Percentiles rank a stretch among this genome's conserved stretches.
Evolutionary conservation across 2,113 vertebrate species (phyloP).

Genomic region (Chaetops frenatus): DNA sequence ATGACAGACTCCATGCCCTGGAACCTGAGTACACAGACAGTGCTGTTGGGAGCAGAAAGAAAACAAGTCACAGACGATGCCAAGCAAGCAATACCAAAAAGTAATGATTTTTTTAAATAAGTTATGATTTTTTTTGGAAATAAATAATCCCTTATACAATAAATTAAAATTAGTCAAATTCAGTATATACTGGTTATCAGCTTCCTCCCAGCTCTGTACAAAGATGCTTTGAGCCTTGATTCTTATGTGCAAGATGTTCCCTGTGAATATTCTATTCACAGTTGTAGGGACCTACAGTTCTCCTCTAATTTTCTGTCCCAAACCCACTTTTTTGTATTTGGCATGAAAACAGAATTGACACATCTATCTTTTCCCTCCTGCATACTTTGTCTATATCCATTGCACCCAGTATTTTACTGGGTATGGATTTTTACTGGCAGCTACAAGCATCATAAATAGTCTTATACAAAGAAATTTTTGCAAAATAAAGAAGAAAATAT

Average conservation of each 20-base stretch:
- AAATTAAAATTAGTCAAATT: neutral
- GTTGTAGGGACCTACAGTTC: neutral
- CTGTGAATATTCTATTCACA: neutral
- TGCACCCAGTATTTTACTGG: neutral
- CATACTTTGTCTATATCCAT: neutral
- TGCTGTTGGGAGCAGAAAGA: neutral
- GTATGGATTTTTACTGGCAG: neutral
- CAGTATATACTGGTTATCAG: neutral
- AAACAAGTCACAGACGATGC: neutral
- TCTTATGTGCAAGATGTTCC: neutral
- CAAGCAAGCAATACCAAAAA: neutral
- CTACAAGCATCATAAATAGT: neutral
- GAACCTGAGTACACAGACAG: neutral
- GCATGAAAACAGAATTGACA: neutral
- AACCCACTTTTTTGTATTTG: neutral
- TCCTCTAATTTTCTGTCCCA: neutral
- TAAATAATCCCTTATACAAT: neutral
- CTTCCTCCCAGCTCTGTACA: neutral
- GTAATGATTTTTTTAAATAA: no score
- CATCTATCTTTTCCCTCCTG: neutral
- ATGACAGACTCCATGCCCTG: neutral
- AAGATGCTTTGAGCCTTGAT: neutral
- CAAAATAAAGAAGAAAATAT: neutral
- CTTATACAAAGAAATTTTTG: neutral
- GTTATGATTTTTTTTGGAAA: neutral